Evolutionary conservation across 2,797 vertebrate species (phyloP).

Genomic region (Parauchenoglanis ngamensis): DNA sequence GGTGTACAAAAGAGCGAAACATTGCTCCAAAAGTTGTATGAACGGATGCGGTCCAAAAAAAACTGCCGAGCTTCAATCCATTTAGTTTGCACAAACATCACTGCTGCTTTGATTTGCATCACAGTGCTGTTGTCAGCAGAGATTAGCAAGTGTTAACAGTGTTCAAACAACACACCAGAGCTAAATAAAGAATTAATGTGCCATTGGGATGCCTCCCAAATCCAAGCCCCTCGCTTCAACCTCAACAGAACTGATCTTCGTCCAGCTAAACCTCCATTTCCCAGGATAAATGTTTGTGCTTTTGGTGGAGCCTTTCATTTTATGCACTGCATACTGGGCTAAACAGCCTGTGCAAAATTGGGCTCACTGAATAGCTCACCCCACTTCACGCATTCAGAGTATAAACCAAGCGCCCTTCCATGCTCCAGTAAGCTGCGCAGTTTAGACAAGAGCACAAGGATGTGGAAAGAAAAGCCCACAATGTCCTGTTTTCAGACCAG

Average conservation of each 20-base stretch:
- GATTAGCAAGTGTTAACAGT: slow-evolving; percentile 31
- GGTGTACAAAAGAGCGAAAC: slow-evolving; percentile 35
- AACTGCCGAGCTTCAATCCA: not conserved
- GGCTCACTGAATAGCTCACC: slow-evolving; percentile 52
- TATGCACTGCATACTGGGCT: slow-evolving; percentile 45
- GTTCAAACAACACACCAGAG: slow-evolving; percentile 13
- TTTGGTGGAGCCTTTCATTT: slow-evolving; percentile 43
- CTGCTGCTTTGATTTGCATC: slow-evolving; percentile 11
- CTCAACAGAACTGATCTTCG: slow-evolving; percentile 21
- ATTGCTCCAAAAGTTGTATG: not conserved
- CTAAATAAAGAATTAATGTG: slow-evolving; percentile 23
- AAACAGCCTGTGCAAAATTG: slow-evolving; percentile 49
- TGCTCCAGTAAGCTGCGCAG: slow-evolving; percentile 59
- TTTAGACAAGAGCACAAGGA: slow-evolving; percentile 60
- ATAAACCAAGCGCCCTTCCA: slow-evolving; percentile 61
- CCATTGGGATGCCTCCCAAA: slow-evolving; percentile 21
- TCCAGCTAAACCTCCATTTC: slow-evolving; percentile 30
- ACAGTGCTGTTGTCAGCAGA: slow-evolving; percentile 26
- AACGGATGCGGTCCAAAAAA: slow-evolving; percentile 16
- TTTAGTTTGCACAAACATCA: slow-evolving; percentile 31
- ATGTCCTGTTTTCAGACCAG: slow-evolving; percentile 27
- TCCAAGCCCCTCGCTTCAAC: slow-evolving; percentile 19
- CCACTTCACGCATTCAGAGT: slow-evolving; percentile 60
- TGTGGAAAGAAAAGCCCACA: slow-evolving; percentile 34
- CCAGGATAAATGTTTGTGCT: slow-evolving; percentile 40